A percentile compares a stretch with the other conserved stretches of the same genome.
Conservation (phyloP, 2,113 vertebrate genomes). For the Himantopus leucocephalus region DNA sequence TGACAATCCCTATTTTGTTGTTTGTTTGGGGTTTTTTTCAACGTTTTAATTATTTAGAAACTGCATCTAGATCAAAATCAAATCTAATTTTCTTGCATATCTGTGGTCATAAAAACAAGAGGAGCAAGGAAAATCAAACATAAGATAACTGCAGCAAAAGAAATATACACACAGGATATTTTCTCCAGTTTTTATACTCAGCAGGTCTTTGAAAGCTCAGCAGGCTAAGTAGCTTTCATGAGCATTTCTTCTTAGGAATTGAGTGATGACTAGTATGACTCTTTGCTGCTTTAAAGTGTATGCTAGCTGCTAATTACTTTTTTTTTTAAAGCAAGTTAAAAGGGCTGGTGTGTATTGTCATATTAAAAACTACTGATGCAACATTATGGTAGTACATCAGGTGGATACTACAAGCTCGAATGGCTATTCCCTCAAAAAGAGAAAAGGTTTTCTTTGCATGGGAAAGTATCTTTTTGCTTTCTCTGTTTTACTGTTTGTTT, state of each 20-base stretch:
- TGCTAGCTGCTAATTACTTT: neutral
- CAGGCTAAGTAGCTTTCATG: neutral
- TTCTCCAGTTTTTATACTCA: neutral
- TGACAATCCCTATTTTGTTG: neutral
- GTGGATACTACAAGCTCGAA: neutral
- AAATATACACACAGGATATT: neutral
- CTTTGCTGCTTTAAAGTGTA: neutral
- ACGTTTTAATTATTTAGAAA: neutral
- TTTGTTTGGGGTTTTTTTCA: neutral
- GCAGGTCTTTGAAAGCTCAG: neutral
- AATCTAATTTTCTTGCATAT: neutral
- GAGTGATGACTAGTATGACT: neutral
- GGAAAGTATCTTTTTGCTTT: neutral
- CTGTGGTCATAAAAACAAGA: neutral
- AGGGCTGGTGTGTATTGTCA: neutral
- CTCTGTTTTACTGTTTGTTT: neutral
- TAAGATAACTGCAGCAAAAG: neutral
- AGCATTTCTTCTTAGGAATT: neutral
- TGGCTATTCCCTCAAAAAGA: neutral
- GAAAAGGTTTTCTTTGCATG: neutral
- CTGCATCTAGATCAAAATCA: neutral
- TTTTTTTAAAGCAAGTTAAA: neutral
- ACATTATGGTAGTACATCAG: neutral
- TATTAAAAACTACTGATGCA: neutral
- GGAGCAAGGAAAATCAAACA: neutral